Percentiles rank a stretch among this genome's conserved stretches.
Conservation (phyloP, 2,888 invertebrate genomes). For the Agrotis clavis region DNA sequence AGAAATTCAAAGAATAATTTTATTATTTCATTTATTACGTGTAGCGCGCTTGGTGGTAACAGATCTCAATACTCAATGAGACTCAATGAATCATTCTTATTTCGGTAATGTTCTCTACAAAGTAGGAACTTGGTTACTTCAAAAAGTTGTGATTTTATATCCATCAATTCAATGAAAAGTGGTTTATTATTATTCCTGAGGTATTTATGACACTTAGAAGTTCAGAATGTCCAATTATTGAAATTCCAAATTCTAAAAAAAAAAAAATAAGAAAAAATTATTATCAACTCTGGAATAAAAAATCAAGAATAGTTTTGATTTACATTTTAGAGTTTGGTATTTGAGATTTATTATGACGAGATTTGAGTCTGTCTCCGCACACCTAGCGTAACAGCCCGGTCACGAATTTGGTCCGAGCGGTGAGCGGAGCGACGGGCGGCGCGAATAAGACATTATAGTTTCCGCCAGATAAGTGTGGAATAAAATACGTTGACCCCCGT, state of each 20-base stretch:
- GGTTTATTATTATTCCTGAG: slow-evolving; percentile 12
- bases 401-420: no score
- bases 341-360: slow-evolving; percentile 5
- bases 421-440: no score
- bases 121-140: slow-evolving; percentile 26
- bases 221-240: slow-evolving; percentile 6
- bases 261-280: no score
- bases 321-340: slow-evolving; percentile 24
- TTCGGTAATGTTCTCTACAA: slow-evolving; percentile 31
- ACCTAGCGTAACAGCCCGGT: not conserved
- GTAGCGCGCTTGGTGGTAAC: slow-evolving; percentile 39
- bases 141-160: slow-evolving; percentile 5
- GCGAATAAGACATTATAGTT: no score
- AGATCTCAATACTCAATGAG: slow-evolving; percentile 38
- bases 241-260: slow-evolving; percentile 3
- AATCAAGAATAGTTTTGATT: slow-evolving; percentile 11
- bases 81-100: slow-evolving; percentile 20
- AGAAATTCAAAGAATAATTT: slow-evolving; percentile 48
- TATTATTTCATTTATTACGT: slow-evolving; percentile 10
- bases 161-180: slow-evolving; percentile 16
- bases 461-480: no score
- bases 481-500: no score
- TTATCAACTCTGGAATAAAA: no score
- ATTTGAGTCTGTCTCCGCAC: not conserved
- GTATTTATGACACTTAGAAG: slow-evolving; percentile 16